Evolutionary conservation across 2,888 invertebrate genomes (phyloP), one percentile per base, ranked within the genome.

Genomic region (Thysanoteuthis rhombus): DNA sequence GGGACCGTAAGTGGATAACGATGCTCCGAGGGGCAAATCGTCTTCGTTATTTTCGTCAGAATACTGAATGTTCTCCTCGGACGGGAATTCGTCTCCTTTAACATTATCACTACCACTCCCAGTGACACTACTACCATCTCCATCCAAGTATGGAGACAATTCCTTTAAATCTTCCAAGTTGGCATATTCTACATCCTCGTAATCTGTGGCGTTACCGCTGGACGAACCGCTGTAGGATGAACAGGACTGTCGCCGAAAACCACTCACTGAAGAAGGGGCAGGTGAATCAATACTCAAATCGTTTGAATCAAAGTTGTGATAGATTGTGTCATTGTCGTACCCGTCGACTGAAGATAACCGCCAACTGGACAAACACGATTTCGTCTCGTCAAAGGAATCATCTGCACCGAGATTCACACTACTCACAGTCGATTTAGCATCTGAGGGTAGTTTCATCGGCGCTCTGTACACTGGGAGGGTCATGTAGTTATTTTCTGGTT

Each of bases 21-120:
- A 93, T 22, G 93, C 93, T 16, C 93, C 93, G 5, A 93, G 38
- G 5, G 93, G 93, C 5, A 93, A 39, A 39, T 93, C 93, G 36
- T 93, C 93, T 4, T 93, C 93, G 39, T 93, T 93, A 28, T 93
- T 93, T 52, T 93, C 93, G 5, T 93, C 93, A 25, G 47, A 47
- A 93, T 47, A 93, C 36, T 47, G 39, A 28, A 58, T 93, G 36
- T 58, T 58, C 36, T 93, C 93, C 12, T 93, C 93, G 25, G 93
- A 22, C 16, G 93, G 93, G 39, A 58, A 93, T 47, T 58, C 45
- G 42, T 92, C 47, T 58, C 47, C 93, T 93, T 47, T 93, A 22
- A 58, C 36, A 22, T 47, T 45, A 32, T 93, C 93, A 58, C 93
- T 58, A 39, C 39, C 93, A 16, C 52, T 58, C 16, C 42, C 92